phyloP scores from a whole-genome alignment of 2,113 vertebrate genomes.

The Pituophis catenifer region DNA sequence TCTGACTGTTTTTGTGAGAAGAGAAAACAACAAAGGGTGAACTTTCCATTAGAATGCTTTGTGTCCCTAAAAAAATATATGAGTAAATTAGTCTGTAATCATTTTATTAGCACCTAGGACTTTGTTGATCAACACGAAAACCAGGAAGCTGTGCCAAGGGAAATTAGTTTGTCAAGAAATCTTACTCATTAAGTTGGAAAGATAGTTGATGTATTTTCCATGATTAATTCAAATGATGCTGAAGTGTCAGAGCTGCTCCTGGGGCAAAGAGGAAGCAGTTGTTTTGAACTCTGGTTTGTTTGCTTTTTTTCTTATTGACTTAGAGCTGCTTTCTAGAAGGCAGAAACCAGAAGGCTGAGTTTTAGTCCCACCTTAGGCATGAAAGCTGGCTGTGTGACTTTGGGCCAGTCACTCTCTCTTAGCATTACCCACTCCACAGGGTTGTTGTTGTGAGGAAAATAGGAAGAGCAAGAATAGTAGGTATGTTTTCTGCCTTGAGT shows the following conservation, averaged over 20 bases:
- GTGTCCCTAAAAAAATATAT: background rate
- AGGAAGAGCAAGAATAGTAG: too few relatives aligned
- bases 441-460: too few relatives aligned
- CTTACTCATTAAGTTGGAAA: background rate
- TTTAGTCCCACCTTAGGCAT: too few relatives aligned
- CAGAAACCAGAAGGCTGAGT: too few relatives aligned
- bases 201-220: background rate
- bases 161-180: background rate
- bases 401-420: too few relatives aligned
- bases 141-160: background rate
- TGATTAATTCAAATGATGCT: background rate
- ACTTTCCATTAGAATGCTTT: conserved; percentile 13
- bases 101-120: background rate
- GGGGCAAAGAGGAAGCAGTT: background rate
- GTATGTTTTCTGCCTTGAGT: too few relatives aligned
- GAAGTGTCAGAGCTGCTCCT: background rate
- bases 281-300: too few relatives aligned
- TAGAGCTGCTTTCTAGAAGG: background rate
- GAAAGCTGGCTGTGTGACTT: too few relatives aligned
- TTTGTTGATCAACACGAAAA: background rate
- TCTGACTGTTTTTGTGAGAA: background rate
- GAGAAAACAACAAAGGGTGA: conserved; percentile 3
- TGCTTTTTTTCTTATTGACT: background rate
- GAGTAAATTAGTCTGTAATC: background rate
- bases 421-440: too few relatives aligned